These are phyloP conservation scores for Leptodactylus fuscus DNA, from an alignment of 2,113 vertebrate genomes.

Conservation along the genomic window DNA sequence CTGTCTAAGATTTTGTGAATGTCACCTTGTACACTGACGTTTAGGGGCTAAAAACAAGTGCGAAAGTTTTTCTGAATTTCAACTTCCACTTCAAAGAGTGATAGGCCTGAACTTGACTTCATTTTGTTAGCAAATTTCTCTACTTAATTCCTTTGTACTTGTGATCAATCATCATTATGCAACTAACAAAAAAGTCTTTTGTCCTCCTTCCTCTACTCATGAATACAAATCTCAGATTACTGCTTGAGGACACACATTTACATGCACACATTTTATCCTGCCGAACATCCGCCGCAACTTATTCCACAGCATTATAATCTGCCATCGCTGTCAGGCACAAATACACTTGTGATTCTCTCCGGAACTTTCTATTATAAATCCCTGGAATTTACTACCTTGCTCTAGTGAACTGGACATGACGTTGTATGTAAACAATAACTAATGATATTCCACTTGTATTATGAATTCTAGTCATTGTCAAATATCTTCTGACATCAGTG, in stretches of 20 bases:
- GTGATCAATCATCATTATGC: constrained; percentile 52
- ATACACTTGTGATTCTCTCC: background rate
- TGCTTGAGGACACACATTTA: constrained; percentile 31
- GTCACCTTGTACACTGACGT: constrained; percentile 5
- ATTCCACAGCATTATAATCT: background rate
- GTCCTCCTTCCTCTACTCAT: constrained; percentile 62
- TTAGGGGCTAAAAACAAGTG: background rate
- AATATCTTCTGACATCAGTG: background rate
- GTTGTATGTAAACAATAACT: background rate
- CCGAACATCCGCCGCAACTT: background rate
- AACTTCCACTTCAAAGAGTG: constrained; percentile 55
- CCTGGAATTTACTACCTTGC: background rate
- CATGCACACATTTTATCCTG: constrained; percentile 43
- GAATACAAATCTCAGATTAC: constrained; percentile 49
- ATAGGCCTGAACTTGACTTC: constrained; percentile 32
- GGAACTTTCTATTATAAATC: background rate
- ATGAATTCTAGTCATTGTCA: background rate
- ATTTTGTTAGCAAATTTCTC: constrained; percentile 45
- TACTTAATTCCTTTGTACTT: constrained; percentile 45
- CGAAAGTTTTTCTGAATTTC: constrained; percentile 11
- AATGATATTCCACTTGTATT: background rate
- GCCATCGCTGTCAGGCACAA: background rate
- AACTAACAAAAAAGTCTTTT: constrained; percentile 58
- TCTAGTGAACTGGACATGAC: background rate
- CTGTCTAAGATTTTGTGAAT: background rate